Evolutionary conservation across 2,113 vertebrate species (phyloP).

Genomic region (Meleagris gallopavo): DNA sequence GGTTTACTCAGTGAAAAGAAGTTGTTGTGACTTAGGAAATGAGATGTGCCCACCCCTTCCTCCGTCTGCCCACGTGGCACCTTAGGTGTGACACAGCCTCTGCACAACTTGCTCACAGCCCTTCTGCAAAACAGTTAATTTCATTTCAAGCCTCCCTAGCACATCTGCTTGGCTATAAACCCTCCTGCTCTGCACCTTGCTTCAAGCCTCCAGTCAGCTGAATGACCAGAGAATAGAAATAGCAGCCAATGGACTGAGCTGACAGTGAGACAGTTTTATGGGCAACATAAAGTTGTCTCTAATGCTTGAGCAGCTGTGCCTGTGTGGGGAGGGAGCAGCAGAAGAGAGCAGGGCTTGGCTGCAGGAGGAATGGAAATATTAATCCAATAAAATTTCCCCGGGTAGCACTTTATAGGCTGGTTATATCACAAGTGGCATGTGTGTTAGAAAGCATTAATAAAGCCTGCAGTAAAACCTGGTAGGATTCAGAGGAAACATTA

Average conservation of each 20-base stretch:
- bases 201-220: not conserved
- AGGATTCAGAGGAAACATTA: not conserved
- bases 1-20: not conserved
- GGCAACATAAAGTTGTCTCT: not conserved
- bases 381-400: not conserved
- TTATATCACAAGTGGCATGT: not conserved
- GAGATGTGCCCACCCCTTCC: not conserved
- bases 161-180: not conserved
- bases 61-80: not conserved
- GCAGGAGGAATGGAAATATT: not conserved
- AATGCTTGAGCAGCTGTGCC: not conserved
- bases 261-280: not conserved
- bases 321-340: not conserved
- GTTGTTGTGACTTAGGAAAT: not conserved
- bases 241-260: not conserved
- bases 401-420: fast-evolving
- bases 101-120: not conserved
- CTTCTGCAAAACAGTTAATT: not conserved
- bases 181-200: not conserved
- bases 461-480: not conserved
- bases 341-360: not conserved
- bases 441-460: conserved; percentile 27
- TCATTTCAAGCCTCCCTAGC: not conserved
- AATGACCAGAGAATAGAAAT: not conserved
- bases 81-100: not conserved